Evolutionary conservation across 2,888 invertebrate genomes (phyloP).

Genomic region (Piscicola geometra): DNA sequence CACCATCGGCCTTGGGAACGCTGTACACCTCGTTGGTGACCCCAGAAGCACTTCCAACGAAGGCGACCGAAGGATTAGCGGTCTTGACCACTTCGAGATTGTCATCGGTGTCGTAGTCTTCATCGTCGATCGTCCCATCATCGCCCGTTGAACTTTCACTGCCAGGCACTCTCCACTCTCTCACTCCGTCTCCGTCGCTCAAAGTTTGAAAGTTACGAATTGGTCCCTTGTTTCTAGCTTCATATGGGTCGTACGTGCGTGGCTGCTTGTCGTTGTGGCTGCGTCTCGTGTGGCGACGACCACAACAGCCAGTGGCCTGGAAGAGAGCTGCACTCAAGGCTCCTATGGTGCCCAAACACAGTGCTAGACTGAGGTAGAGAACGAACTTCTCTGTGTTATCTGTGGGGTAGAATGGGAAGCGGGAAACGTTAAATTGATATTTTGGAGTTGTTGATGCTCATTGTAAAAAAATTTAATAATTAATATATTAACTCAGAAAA

Average conservation of each 20-base stretch:
- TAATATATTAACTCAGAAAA: not conserved
- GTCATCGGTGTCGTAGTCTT: conserved; percentile 19
- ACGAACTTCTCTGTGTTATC: conserved; percentile 34
- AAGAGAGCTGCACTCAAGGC: conserved; percentile 27
- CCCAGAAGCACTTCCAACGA: not conserved
- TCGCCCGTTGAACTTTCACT: conserved; percentile 35
- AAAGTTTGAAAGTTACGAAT: not conserved
- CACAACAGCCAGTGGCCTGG: conserved; percentile 10
- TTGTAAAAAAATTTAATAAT: not conserved
- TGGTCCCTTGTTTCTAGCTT: not conserved
- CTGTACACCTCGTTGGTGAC: not conserved
- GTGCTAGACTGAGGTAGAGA: conserved; percentile 22
- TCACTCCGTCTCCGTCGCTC: conserved; percentile 3
- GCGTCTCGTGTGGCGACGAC: not conserved
- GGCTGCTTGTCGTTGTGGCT: not conserved
- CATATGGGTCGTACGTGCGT: not conserved
- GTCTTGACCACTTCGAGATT: too few species aligned
- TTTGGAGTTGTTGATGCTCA: not conserved
- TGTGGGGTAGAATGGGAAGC: conserved; percentile 13
- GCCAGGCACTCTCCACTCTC: conserved; percentile 29
- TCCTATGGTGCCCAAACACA: conserved; percentile 32
- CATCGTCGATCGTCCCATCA: conserved; percentile 26
- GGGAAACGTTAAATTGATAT: not conserved
- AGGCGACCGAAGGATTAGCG: too few species aligned
- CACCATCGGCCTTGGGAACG: not conserved